These are phyloP conservation scores for Drosophila setifemur DNA, from an alignment of 1,140 invertebrate species.

Conservation along the genomic window DNA sequence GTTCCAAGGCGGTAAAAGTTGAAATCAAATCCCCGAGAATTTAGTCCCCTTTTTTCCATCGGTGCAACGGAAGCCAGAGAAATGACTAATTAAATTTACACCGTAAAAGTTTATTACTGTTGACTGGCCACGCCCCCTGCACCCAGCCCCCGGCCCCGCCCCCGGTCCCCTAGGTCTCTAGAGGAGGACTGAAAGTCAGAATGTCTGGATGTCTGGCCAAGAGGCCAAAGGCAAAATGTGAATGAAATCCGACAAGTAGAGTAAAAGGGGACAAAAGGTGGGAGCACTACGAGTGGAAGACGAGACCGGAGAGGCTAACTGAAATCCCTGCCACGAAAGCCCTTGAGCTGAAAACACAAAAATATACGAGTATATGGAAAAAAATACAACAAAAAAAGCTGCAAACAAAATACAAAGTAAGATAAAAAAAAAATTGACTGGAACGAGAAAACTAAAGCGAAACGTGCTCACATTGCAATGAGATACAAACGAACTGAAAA, in stretches of 20 bases:
- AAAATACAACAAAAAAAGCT: conserved; percentile 1
- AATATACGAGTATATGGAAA: conserved; percentile 1
- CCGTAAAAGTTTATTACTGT: conserved; percentile 75
- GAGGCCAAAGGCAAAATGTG: conserved; percentile 45
- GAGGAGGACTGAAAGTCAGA: neutral
- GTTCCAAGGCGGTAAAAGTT: neutral
- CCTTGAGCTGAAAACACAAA: conserved; percentile 48
- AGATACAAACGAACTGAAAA: conserved; percentile 33
- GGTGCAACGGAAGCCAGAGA: conserved; percentile 67
- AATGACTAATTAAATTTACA: conserved; percentile 79
- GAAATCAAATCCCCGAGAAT: conserved; percentile 47
- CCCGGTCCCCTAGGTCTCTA: neutral
- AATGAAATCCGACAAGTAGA: conserved; percentile 69
- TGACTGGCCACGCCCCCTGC: conserved; percentile 55
- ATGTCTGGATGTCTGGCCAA: conserved; percentile 32
- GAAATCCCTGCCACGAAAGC: conserved; percentile 60
- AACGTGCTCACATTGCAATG: conserved; percentile 66
- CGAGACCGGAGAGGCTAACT: conserved; percentile 22
- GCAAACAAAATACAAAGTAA: conserved; percentile 5
- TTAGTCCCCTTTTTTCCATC: conserved; percentile 11
- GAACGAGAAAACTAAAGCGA: conserved; percentile 42
- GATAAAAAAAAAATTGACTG: conserved; percentile 1
- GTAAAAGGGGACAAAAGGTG: conserved; percentile 26
- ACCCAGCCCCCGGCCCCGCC: neutral
- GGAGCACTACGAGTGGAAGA: conserved; percentile 7